phyloP scores from a whole-genome alignment of 2,113 vertebrate species.

The Catharus bicknelli region DNA sequence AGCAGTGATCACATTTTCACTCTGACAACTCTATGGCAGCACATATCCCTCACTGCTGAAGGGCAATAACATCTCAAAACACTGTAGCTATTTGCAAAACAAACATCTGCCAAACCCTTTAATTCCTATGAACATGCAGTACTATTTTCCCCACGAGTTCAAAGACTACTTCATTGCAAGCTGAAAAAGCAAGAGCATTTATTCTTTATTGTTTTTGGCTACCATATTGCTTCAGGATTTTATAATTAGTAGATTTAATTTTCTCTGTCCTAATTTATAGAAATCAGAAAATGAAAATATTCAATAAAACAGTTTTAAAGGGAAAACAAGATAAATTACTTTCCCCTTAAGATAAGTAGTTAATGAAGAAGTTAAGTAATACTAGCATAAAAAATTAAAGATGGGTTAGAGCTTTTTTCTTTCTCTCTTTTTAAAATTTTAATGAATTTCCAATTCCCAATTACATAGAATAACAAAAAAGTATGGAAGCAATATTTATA shows the following conservation, averaged over 20 bases:
- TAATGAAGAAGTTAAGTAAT: neutral
- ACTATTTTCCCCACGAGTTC: neutral
- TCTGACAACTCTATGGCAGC: conserved; percentile 3
- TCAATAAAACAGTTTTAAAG: neutral
- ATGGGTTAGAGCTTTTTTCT: neutral
- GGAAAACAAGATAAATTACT: neutral
- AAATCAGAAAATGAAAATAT: conserved; percentile 16
- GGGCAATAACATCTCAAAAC: conserved; percentile 12
- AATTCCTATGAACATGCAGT: neutral
- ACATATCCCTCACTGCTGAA: conserved; percentile 7
- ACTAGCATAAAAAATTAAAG: neutral
- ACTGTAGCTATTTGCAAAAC: conserved; percentile 28
- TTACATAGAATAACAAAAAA: neutral
- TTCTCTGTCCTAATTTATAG: neutral
- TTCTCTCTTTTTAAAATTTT: neutral
- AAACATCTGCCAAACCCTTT: conserved; percentile 11
- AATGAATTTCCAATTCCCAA: neutral
- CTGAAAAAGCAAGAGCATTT: neutral
- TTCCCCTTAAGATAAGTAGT: neutral
- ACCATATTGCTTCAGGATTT: neutral
- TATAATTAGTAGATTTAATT: neutral
- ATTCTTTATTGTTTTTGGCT: neutral
- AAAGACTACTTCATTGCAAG: neutral
- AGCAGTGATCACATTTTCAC: neutral
- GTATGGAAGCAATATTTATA: neutral